A percentile compares a stretch with the other conserved stretches of the same genome.
phyloP scores from a whole-genome alignment of 2,113 vertebrate species.

The Drymodes brunneopygia region DNA sequence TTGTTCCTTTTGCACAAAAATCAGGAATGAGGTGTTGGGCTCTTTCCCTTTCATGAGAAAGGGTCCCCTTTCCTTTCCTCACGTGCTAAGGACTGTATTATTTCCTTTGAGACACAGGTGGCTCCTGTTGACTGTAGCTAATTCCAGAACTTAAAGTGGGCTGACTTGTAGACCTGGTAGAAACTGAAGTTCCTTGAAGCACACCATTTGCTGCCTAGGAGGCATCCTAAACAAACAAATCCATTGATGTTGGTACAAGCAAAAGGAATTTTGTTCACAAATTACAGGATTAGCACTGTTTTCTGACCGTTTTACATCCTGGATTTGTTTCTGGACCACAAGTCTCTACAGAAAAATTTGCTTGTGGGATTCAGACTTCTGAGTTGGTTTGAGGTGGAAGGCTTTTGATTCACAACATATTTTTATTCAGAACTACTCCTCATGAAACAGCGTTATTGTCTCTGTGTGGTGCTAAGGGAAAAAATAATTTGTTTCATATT shows the following conservation, averaged over 20 bases:
- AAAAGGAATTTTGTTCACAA: not conserved
- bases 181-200: not conserved
- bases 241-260: not conserved
- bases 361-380: not conserved
- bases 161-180: not conserved
- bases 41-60: not conserved
- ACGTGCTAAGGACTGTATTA: not conserved
- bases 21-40: not conserved
- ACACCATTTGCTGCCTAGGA: not conserved
- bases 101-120: not conserved
- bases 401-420: not conserved
- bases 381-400: not conserved
- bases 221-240: not conserved
- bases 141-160: not conserved
- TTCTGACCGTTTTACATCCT: not conserved
- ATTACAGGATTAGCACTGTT: not conserved
- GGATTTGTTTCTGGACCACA: not conserved
- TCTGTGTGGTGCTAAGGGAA: not conserved
- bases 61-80: not conserved
- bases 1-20: not conserved
- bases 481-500: constrained; percentile 10
- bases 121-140: not conserved
- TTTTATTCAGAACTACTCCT: not conserved
- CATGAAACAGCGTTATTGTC: not conserved
- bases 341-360: not conserved